phyloP scores from a whole-genome alignment of 2,797 vertebrate species.

The Lithobates sylvaticus region DNA sequence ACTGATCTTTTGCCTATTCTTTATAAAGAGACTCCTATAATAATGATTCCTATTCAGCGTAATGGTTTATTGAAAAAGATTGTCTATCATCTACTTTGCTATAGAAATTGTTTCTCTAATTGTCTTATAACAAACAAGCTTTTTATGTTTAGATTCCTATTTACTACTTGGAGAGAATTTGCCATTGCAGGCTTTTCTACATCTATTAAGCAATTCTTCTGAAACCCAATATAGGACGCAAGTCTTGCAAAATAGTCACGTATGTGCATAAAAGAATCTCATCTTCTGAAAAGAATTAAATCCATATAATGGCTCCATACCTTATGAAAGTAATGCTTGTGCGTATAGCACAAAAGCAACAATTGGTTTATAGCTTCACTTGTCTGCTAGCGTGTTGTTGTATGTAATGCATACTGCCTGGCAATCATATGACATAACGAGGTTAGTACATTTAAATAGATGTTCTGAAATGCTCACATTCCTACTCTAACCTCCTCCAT shows the following conservation, averaged over 20 bases:
- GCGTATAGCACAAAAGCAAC: no score
- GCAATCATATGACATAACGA: background rate
- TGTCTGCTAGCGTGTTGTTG: no score
- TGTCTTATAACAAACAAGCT: conserved; percentile 64
- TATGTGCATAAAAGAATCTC: background rate
- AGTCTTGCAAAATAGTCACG: conserved; percentile 27
- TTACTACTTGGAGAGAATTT: conserved; percentile 63
- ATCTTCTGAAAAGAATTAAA: background rate
- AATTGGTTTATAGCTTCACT: no score
- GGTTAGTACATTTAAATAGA: no score
- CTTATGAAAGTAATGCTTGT: background rate
- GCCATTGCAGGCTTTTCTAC: conserved; percentile 64
- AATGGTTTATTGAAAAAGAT: background rate
- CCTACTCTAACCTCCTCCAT: no score
- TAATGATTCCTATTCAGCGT: background rate
- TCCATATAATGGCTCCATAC: background rate
- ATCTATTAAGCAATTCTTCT: conserved; percentile 66
- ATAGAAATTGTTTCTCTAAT: conserved; percentile 62
- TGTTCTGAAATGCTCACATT: no score
- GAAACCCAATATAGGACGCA: background rate
- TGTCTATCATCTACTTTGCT: conserved; percentile 14
- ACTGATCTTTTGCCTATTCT: no score
- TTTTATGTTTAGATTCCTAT: conserved; percentile 66
- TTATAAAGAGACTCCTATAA: no score
- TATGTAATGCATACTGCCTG: background rate